phyloP scores from a whole-genome alignment of 30 jellyfish, hydroid and myxozoan genomes.

The Aurelia aurita complex sp. Pacific region DNA sequence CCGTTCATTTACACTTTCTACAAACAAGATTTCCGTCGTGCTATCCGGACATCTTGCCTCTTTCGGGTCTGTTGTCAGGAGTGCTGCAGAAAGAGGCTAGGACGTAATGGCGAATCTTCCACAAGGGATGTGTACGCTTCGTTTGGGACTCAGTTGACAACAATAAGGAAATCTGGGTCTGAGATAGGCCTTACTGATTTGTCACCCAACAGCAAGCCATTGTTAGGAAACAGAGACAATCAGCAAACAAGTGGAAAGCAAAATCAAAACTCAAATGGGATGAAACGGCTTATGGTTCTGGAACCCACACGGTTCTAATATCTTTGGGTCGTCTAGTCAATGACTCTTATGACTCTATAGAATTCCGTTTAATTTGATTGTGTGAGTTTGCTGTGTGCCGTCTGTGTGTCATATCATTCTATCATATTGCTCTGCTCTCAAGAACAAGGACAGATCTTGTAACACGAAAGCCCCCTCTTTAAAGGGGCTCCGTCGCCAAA shows the following conservation, averaged over 20 bases:
- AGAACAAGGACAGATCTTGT: too few species aligned
- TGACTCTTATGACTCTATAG: neutral
- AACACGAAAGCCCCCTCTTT: too few species aligned
- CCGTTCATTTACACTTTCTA: conserved; percentile 73
- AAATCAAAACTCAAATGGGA: conserved; percentile 12
- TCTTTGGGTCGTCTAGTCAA: neutral
- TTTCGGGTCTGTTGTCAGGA: neutral
- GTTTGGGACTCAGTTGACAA: conserved; percentile 46
- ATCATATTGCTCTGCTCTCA: too few species aligned
- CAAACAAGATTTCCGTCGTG: conserved; percentile 77
- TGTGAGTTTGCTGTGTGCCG: too few species aligned
- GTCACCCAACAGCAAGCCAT: neutral
- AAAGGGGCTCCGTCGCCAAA: too few species aligned
- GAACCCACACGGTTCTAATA: conserved; percentile 4
- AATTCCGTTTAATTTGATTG: too few species aligned
- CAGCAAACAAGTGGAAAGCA: neutral
- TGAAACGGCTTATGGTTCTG: neutral
- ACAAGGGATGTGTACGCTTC: conserved; percentile 44
- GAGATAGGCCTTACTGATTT: conserved; percentile 32
- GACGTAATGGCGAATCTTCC: conserved; percentile 30
- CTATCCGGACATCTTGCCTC: conserved; percentile 29
- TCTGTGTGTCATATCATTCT: too few species aligned
- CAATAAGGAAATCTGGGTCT: conserved; percentile 25
- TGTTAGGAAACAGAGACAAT: neutral
- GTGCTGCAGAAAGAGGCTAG: conserved; percentile 9